These are phyloP conservation scores for Pseudoips prasinana DNA, from an alignment of 2,888 invertebrate species.

Conservation along the genomic window DNA sequence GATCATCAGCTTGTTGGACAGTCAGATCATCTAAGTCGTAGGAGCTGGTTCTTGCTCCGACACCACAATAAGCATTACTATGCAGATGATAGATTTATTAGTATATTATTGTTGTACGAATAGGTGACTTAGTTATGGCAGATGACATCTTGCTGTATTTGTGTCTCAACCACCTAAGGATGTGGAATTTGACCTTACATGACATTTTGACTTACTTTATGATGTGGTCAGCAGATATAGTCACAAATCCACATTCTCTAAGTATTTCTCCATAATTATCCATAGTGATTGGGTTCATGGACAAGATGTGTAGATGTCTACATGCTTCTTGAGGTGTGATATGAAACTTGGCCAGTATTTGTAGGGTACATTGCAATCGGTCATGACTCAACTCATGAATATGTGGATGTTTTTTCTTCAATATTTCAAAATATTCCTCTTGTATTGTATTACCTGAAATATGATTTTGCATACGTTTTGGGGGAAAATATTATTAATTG, in stretches of 20 bases:
- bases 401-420: conserved; percentile 61
- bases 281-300: conserved; percentile 77
- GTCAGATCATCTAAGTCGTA: too few relatives aligned
- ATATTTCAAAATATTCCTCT: conserved; percentile 32
- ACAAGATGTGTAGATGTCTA: conserved; percentile 79
- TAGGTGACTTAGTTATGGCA: too few relatives aligned
- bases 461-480: too few relatives aligned
- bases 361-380: conserved; percentile 52
- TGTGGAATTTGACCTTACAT: too few relatives aligned
- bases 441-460: conserved; percentile 51
- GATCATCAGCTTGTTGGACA: too few relatives aligned
- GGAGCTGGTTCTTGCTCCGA: too few relatives aligned
- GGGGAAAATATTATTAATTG: too few relatives aligned
- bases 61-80: too few relatives aligned
- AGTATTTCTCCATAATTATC: conserved; percentile 84
- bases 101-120: too few relatives aligned
- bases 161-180: too few relatives aligned
- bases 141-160: too few relatives aligned
- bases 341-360: conserved; percentile 62
- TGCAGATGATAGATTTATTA: too few relatives aligned
- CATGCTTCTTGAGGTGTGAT: conserved; percentile 78
- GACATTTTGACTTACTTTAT: conserved; percentile 63
- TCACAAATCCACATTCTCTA: conserved; percentile 82
- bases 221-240: conserved; percentile 61
- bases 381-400: conserved; percentile 52